Base-by-base conservation (phyloP, 37 sponge, comb jelly and placozoan species). In the Chondrilla cf. caribensis region DNA sequence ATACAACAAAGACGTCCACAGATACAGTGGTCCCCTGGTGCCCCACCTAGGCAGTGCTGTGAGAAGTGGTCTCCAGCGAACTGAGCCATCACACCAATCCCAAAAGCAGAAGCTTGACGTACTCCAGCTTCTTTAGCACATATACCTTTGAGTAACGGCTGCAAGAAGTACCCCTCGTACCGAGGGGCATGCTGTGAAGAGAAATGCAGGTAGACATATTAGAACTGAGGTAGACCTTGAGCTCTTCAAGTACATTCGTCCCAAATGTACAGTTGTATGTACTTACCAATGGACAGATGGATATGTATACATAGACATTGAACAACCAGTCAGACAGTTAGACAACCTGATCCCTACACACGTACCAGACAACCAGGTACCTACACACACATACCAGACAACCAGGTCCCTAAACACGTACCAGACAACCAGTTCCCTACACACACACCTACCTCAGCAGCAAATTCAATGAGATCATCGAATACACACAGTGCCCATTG, bases 401-500 rank as follows among this genome's bases (percentile, higher is more conserved):
- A 6, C 6, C 51, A 47, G 6, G 51, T 11, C 6, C 51, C 6
- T 11, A 47, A 6, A 47, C 51, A 47, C 28, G 33, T 17, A 58
- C 38, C 43, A 8, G 2, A 77, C 19, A 77, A 0, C 8, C 60
- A 78, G 22, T 3, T 19, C 5, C n/a, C 26, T 3, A 42, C 41
- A 26, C 79, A 78, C 67, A 38, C 35, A 60, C 95, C 37, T 19
- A 91, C 95, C 9, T 86, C 54, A 76, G 95, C 86, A 36, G 92
- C 91, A 86, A 84, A 99, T 66, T 99, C 99, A 38, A 99, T 78
- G 28, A 99, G 79, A 71, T 99, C 99, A 79, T 99, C 99, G 85
- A 96, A 99, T 17, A 94, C 84, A 58, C 99, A 99, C 44, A 99
- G 57, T 8, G 92, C 80, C 97, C 95, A 96, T 81, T 96, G 97